Evolutionary conservation across 2,888 invertebrate genomes (phyloP), one percentile per base, ranked within the genome.

Genomic region (Microdon myrmicae): DNA sequence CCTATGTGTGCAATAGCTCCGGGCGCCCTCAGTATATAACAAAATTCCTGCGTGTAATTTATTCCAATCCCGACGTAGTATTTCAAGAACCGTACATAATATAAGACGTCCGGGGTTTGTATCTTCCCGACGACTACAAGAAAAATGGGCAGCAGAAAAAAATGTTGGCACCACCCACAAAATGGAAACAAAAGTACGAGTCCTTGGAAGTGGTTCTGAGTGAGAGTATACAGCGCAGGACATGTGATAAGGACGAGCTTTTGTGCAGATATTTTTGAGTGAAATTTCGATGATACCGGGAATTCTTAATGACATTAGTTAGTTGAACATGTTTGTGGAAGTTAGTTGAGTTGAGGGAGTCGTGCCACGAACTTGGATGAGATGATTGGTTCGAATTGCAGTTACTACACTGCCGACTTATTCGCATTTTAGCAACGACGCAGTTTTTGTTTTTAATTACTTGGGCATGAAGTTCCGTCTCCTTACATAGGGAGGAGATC

Each of bases 11-110:
- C 43, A 32, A 37, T 29, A 39, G 44, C 38, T 39, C 53, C 48
- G 31, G 43, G 29, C 48, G 39, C 39, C 41, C 26, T 38, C 9
- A 28, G 61, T 58, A 68, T 26, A 67, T 61, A 67, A 35, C 43
- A 67, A 55, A 55, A 67, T 51, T 53, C 64, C 54, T 61, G 56
- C 58, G 61, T 68, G 59, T 71, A 72, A 72, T 72, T 72, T 71
- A 72, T 72, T 72, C 72, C 72, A 72, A 72, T 72, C 71, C 71
- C 68, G 69, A 69, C 69, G 67, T 69, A 70, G 72, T 70, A 71
- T 69, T 71, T 73, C 69, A 71, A 69, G 61, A 67, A 51, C 67
- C 59, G 67, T 71, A 72, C 68, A 72, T 71, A 67, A 71, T 72
- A 69, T 72, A 69, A 61, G 67, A 67, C 51, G 38, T 54, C 48